Conservation (phyloP, 2,888 invertebrate species). For the Plebejus melissa region DNA sequence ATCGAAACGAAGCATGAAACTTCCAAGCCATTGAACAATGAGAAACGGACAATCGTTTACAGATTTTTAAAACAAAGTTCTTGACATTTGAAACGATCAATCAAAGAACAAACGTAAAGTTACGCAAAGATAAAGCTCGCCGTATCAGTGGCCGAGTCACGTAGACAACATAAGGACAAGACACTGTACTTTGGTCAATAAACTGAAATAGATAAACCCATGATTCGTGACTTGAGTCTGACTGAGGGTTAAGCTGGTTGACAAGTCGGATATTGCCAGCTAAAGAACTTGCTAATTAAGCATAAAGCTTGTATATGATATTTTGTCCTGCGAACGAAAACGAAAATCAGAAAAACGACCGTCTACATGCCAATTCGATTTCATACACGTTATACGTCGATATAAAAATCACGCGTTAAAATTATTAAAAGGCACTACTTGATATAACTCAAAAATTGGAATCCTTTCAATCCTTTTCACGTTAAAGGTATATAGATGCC, state of each 20-base stretch:
- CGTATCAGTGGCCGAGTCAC: conserved; percentile 11
- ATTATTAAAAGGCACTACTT: too few relatives aligned
- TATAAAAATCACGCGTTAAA: too few relatives aligned
- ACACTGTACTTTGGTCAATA: conserved; percentile 14
- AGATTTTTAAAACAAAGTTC: conserved; percentile 11
- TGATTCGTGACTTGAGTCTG: not conserved
- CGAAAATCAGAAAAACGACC: too few relatives aligned
- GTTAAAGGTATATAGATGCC: too few relatives aligned
- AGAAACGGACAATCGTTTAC: not conserved
- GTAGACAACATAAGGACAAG: conserved; percentile 13
- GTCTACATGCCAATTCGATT: too few relatives aligned
- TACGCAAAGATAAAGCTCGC: conserved; percentile 8
- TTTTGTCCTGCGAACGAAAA: not conserved
- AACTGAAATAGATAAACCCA: conserved; percentile 11
- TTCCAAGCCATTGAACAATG: not conserved
- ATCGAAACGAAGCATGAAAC: not conserved
- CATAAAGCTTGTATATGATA: not conserved
- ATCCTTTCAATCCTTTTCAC: too few relatives aligned
- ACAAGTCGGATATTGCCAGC: not conserved
- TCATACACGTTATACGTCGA: too few relatives aligned
- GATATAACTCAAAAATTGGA: too few relatives aligned
- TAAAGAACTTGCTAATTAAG: not conserved
- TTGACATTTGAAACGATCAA: conserved; percentile 15
- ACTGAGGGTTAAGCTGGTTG: not conserved
- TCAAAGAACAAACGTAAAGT: conserved; percentile 2